Base-by-base conservation (phyloP, 2,113 vertebrate species). In the Seriola rivoliana region DNA sequence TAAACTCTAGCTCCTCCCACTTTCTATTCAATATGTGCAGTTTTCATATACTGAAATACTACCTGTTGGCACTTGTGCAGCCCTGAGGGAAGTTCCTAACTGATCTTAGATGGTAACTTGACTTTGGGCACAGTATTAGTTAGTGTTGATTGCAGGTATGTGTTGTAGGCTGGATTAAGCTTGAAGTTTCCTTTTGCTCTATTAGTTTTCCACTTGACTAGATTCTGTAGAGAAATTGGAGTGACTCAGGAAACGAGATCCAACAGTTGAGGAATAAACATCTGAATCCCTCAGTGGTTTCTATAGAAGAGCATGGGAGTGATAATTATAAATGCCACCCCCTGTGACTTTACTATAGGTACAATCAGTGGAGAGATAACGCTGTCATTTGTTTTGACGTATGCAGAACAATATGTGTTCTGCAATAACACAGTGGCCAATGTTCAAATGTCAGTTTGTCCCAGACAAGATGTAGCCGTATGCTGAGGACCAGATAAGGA, bases 381-480 rank as follows among this genome's bases (percentile, higher is more conserved):
- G 2, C 36, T 23, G 23, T 34, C 0, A 44, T 69, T 42, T 23
- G 8, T 34, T 38, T 38, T 48, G 42, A 34, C 4, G 1, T n/a
- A 38, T 64, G 48, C 14, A 69, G 65, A n/a, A 21, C 52, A 54
- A 62, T 29, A 32, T 29, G 36, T 50, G 55, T 69, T 2, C 0
- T 7, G 34, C 60, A 42, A 14, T 64, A 42, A 76, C 0, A 0
- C 55, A 55, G 1, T 7, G 54, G 46, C 62, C 62, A 87, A 77
- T 21, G 78, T 77, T 57, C 68, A 80, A 60, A 25, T 46, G 29
- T 50, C 8, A 38, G 34, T 50, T 52, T 63, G n/a, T 36, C 14
- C 25, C 21, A 23, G 11, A 32, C 36, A 44, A 42, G 25, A 32
- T 70, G 66, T 25, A 50, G 8, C 67, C 71, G 67, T 14, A 21